Evolutionary conservation across 2,797 vertebrate genomes (phyloP), one percentile per base, ranked within the genome.

Genomic region (Merluccius polli): DNA sequence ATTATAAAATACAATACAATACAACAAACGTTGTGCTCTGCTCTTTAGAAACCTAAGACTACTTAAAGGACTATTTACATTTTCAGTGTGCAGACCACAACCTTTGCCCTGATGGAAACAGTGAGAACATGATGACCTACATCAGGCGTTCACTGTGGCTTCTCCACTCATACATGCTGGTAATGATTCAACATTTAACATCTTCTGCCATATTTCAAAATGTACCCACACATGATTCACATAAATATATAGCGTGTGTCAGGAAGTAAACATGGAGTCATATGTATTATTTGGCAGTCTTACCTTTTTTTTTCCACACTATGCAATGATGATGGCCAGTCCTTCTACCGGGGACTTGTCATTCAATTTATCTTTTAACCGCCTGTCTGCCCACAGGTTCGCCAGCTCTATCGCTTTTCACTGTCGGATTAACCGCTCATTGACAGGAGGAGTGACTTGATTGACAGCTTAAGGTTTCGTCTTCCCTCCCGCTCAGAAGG

Each of bases 401-500:
- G 67, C 87, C 79, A 78, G 78, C 86, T 29, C 76, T 27, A 82
- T 48, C 79, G 82, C 81, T 87, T 91, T 87, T 89, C 89, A 90
- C 73, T 86, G 82, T 48, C 78, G 84, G 90, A 91, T 91, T 91
- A 92, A 79, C 79, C 85, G 82, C 71, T 82, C 84, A 89, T 89
- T 92, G 90, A 90, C 89, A 87, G 89, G 89, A 31, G 75, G 84
- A 87, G 88, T 84, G 85, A 82, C 33, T 69, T 89, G 92, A 91
- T 84, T 92, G 92, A 92, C 90, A 90, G 73, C 78, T 84, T 86
- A 81, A 80, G 79, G 78, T 87, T 86, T 88, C 85, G 76, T 81
- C 86, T 86, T 88, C 85, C 77, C 81, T 86, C 80, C 79, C 79
- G 67, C 79, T 90, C 87, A 83, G 83, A 79, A 79, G 77, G 81